Conservation (phyloP, 2,888 invertebrate species). For the Drosophila meridiana region DNA sequence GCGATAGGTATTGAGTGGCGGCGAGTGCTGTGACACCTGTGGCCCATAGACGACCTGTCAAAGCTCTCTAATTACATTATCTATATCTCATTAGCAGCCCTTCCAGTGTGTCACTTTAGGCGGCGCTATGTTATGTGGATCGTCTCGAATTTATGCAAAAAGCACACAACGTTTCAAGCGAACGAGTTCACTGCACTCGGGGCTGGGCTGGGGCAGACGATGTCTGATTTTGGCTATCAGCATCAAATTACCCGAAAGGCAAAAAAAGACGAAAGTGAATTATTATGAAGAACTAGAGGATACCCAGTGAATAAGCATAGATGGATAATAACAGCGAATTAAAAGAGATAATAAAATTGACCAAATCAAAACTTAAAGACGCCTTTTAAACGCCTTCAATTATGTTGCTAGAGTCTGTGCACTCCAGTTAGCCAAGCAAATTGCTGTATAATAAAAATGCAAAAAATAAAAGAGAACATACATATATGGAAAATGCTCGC, state of each 20-base stretch:
- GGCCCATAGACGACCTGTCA: conserved; percentile 22
- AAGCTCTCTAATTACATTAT: conserved; percentile 40
- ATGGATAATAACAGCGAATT: too few relatives aligned
- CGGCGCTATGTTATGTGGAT: conserved; percentile 32
- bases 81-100: conserved; percentile 26
- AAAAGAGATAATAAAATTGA: neutral
- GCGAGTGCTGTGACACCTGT: conserved; percentile 14
- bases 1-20: neutral
- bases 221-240: conserved; percentile 58
- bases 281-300: neutral
- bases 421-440: neutral
- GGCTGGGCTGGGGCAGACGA: conserved; percentile 36
- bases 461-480: conserved; percentile 3
- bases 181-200: conserved; percentile 68
- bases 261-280: conserved; percentile 31
- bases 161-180: conserved; percentile 23
- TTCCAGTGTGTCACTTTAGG: conserved; percentile 9
- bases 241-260: conserved; percentile 62
- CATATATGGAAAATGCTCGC: neutral
- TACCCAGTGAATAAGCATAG: neutral
- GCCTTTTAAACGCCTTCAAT: neutral
- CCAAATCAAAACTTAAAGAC: neutral
- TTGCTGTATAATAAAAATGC: neutral
- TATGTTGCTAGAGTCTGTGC: neutral
- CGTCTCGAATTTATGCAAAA: conserved; percentile 63